Evolutionary conservation across 2,113 vertebrate genomes (phyloP).

Genomic region (Rhynchopsitta pachyrhyncha): DNA sequence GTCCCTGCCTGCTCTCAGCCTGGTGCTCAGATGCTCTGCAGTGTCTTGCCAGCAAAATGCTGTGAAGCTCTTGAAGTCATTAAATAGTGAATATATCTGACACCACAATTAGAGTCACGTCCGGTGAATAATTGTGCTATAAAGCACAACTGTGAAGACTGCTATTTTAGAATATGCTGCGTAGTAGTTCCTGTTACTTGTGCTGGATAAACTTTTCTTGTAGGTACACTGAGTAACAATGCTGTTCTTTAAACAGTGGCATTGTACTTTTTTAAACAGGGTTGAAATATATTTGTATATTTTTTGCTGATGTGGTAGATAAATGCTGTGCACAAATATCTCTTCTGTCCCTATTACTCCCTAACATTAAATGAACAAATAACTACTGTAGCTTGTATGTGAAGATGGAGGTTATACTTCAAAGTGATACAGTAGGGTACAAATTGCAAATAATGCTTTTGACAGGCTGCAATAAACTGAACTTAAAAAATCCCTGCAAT

Average conservation of each 20-base stretch:
- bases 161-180: not conserved
- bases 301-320: not conserved
- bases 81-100: not conserved
- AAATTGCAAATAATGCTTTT: not conserved
- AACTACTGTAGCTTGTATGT: not conserved
- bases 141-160: not conserved
- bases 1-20: not conserved
- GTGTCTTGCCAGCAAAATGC: not conserved
- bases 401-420: not conserved
- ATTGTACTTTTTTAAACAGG: not conserved
- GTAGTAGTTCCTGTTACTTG: not conserved
- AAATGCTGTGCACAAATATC: not conserved
- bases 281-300: not conserved
- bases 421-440: not conserved
- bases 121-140: not conserved
- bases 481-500: not conserved
- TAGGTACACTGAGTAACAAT: not conserved
- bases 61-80: accelerated
- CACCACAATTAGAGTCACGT: not conserved
- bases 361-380: not conserved
- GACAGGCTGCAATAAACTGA: not conserved
- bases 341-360: not conserved
- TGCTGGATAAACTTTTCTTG: not conserved
- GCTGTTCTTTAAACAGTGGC: not conserved
- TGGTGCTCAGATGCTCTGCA: accelerated